phyloP scores from a whole-genome alignment of 2,113 vertebrate genomes.

The Etia nguti region DNA sequence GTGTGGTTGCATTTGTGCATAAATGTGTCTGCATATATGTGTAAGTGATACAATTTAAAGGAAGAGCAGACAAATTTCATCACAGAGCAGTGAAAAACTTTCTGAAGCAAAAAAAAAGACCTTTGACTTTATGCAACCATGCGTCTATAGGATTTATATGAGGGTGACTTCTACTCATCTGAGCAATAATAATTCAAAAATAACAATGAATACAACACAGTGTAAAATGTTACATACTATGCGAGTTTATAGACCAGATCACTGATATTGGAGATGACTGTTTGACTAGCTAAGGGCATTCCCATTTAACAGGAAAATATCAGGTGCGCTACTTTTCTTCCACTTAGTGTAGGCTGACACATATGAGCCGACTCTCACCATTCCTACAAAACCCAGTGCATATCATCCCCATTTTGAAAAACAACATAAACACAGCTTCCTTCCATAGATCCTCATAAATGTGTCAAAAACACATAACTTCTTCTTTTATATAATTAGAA shows the following conservation, averaged over 20 bases:
- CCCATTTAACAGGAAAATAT: conserved; percentile 1
- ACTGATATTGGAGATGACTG: conserved; percentile 16
- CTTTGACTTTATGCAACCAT: background rate
- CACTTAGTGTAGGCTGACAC: conserved; percentile 19
- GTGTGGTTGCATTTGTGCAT: background rate
- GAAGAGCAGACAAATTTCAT: background rate
- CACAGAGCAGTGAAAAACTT: background rate
- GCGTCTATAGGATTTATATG: conserved; percentile 30
- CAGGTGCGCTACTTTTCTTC: conserved; percentile 48
- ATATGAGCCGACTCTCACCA: background rate
- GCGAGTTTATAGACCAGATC: background rate
- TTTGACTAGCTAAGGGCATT: conserved; percentile 11
- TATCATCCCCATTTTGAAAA: conserved; percentile 10
- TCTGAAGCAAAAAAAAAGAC: conserved; percentile 2
- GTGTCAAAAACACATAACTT: background rate
- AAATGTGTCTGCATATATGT: background rate
- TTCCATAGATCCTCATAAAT: conserved; percentile 13
- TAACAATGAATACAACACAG: conserved; percentile 31
- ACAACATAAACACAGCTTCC: background rate
- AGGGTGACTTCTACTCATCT: conserved; percentile 6
- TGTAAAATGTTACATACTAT: conserved; percentile 19
- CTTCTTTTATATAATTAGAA: background rate
- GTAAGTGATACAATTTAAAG: background rate
- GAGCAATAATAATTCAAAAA: conserved; percentile 14
- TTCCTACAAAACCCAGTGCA: conserved; percentile 2